A percentile compares a stretch with the other conserved stretches of the same genome.
Evolutionary conservation across 30 jellyfish, hydroid and myxozoan species (phyloP).

Genomic region (Aurelia sp.): DNA sequence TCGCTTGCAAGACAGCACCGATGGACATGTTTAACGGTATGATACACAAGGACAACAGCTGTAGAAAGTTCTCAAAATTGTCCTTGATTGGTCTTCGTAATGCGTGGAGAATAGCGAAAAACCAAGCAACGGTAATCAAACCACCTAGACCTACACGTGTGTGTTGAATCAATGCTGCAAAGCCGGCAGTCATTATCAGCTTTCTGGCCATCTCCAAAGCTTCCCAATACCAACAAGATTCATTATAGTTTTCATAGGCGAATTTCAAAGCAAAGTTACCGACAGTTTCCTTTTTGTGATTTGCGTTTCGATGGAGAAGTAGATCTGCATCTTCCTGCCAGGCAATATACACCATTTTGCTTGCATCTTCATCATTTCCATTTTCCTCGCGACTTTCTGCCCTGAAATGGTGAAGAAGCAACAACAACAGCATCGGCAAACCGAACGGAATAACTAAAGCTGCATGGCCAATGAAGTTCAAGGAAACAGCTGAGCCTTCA

Average conservation of each 20-base stretch:
- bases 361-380: not conserved
- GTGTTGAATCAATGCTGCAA: constrained; percentile 13
- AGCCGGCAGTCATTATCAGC: not conserved
- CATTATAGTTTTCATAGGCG: constrained; percentile 13
- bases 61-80: constrained; percentile 37
- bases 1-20: constrained; percentile 21
- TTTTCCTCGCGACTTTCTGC: not conserved
- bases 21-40: constrained; percentile 31
- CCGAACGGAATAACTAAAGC: constrained; percentile 42
- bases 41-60: constrained; percentile 26
- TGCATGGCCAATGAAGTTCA: not conserved
- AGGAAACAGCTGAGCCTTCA: not conserved
- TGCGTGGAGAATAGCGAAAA: constrained; percentile 51
- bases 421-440: constrained; percentile 25
- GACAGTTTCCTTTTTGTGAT: not conserved
- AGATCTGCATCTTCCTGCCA: not conserved
- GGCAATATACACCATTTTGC: not conserved
- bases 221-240: constrained; percentile 19
- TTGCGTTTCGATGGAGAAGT: not conserved
- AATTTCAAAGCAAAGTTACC: constrained; percentile 4
- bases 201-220: constrained; percentile 13
- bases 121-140: not conserved
- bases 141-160: constrained; percentile 18
- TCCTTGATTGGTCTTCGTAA: constrained; percentile 38
- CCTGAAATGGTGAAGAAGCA: constrained; percentile 5